Base-by-base conservation (phyloP, 2,888 invertebrate species). In the Orthosia incerta region DNA sequence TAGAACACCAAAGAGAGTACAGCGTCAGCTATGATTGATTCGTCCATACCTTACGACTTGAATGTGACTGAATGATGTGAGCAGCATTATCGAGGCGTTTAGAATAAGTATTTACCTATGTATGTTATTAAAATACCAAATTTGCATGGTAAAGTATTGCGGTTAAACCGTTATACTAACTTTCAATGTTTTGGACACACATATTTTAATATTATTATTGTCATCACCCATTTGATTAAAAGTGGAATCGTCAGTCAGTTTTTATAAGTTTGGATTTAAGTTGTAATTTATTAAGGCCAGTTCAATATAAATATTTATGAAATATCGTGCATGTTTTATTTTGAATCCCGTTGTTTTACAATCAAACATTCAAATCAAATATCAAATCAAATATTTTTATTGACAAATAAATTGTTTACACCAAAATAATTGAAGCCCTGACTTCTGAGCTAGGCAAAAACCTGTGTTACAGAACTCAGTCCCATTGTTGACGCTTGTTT, bases 1-100 rank as follows among this genome's bases (percentile, higher is more conserved):
- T 96, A 96, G 96, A 95, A 93, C 95, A 96, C 96, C 96, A 96
- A 96, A 96, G 96, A 95, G 91, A 74, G 79, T 75, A 69, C 78
- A 81, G 70, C 85, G 67, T 84, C 85, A 86, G 87, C 88, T 89
- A 87, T 88, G 89, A 89, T 87, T 87, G 85, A 84, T 82, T 84
- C 85, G 82, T 85, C 82, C 86, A 87, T 87, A 89, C 87, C 87
- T 85, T 88, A 89, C 79, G 79, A 86, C 83, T 87, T 88, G 82
- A 53, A 78, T 80, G 85, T 89, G 88, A 91, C 89, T 89, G 87
- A 88, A 66, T 74, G 85, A 80, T 86, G 83, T 83, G 84, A 86
- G 85, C 83, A 89, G 86, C 89, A 90, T 89, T 88, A 85, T 79
- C 77, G 76, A 84, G 66, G 80, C 80, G 81, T 70, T 76, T 86